Percentiles rank a stretch among this genome's conserved stretches.
phyloP scores from a whole-genome alignment of 2,797 vertebrate species.

The Phrynocephalus guinanensis region DNA sequence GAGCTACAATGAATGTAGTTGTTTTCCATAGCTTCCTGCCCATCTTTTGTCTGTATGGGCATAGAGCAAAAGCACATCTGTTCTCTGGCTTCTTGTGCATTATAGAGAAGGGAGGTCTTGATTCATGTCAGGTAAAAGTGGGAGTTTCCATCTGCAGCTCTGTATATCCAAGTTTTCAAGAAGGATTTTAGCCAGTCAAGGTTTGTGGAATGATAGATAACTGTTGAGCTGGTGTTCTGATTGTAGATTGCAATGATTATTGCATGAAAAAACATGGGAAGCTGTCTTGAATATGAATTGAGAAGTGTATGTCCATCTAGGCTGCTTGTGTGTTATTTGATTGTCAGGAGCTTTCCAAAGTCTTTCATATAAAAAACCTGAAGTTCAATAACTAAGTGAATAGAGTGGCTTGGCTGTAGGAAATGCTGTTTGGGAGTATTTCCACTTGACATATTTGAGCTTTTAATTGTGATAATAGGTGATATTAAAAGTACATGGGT shows the following conservation, averaged over 20 bases:
- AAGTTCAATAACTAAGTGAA: no score
- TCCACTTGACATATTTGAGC: neutral
- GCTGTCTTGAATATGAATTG: neutral
- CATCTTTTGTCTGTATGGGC: neutral
- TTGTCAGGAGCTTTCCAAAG: neutral
- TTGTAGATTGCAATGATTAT: neutral
- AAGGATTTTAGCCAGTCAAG: neutral
- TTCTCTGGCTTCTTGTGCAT: neutral
- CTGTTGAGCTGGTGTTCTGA: neutral
- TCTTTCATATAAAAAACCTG: no score
- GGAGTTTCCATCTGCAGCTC: neutral
- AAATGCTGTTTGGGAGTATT: neutral
- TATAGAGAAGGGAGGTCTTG: neutral
- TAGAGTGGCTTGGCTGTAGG: neutral
- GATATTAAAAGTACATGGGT: neutral
- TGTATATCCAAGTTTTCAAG: neutral
- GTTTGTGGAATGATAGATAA: neutral
- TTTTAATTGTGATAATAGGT: neutral
- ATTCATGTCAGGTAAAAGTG: neutral
- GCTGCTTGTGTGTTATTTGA: neutral
- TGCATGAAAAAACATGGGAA: neutral
- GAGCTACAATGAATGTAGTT: neutral
- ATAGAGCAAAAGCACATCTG: neutral
- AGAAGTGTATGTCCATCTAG: neutral
- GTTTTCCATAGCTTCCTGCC: neutral